These are phyloP conservation scores for Gymnothorax javanicus DNA, from an alignment of 2,797 vertebrate species.

Conservation along the genomic window DNA sequence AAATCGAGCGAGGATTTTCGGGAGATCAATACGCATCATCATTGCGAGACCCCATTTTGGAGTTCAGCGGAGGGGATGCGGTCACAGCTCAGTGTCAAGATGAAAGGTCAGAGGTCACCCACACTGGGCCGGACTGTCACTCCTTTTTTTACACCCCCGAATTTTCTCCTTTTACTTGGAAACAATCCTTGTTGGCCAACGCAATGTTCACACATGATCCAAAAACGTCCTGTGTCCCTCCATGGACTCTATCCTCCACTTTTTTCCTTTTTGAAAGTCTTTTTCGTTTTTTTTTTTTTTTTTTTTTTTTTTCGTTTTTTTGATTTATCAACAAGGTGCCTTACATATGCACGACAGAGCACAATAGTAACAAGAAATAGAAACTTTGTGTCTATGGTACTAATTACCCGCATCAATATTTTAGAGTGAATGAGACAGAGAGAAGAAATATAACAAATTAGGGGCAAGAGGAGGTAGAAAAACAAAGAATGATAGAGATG, in stretches of 20 bases:
- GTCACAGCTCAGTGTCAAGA: constrained; percentile 61
- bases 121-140: background rate
- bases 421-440: constrained; percentile 66
- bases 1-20: constrained; percentile 67
- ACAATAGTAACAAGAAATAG: constrained; percentile 85
- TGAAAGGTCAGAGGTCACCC: constrained; percentile 59
- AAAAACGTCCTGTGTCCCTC: constrained; percentile 55
- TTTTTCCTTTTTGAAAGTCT: constrained; percentile 66
- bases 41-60: constrained; percentile 43
- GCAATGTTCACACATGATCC: constrained; percentile 66
- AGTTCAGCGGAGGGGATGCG: constrained; percentile 56
- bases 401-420: constrained; percentile 89
- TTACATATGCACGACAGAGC: constrained; percentile 81
- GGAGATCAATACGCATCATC: constrained; percentile 60
- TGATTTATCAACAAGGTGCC: constrained; percentile 87
- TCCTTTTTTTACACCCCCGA: constrained; percentile 60
- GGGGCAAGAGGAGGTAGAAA: constrained; percentile 73
- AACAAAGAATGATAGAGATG: constrained; percentile 63
- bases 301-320: constrained; percentile 59
- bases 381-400: constrained; percentile 84
- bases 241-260: constrained; percentile 59
- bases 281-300: constrained; percentile 56
- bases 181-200: constrained; percentile 54
- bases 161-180: constrained; percentile 53
- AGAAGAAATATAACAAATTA: constrained; percentile 49